phyloP scores from a whole-genome alignment of 2,797 vertebrate species.

The Sphenodon punctatus region DNA sequence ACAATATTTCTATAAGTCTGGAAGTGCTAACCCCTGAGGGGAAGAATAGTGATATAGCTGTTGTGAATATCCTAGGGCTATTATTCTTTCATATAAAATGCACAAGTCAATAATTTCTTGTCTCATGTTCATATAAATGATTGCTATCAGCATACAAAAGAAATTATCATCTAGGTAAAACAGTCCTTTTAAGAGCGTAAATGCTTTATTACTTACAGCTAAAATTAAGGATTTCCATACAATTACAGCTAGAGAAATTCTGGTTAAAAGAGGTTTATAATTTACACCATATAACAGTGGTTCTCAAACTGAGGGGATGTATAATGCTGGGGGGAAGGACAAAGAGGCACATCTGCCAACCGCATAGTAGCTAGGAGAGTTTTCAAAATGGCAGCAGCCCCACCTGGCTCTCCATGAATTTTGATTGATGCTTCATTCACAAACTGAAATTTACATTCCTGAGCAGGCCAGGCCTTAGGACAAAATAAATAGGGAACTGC shows the following conservation, averaged over 20 bases:
- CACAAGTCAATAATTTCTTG: conserved; percentile 43
- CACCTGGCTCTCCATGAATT: too few species aligned
- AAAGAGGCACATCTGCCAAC: too few species aligned
- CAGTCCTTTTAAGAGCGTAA: conserved; percentile 33
- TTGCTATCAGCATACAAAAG: conserved; percentile 33
- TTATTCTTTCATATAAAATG: conserved; percentile 55
- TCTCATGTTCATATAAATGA: conserved; percentile 42
- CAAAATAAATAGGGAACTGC: too few species aligned
- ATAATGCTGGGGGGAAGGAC: too few species aligned
- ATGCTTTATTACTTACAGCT: conserved; percentile 29
- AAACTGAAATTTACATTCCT: too few species aligned
- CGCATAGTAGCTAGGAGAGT: too few species aligned
- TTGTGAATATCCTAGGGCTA: conserved; percentile 22
- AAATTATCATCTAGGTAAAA: conserved; percentile 19
- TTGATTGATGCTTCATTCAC: too few species aligned
- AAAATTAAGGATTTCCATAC: neutral
- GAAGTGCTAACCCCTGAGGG: conserved; percentile 33
- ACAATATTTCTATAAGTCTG: conserved; percentile 50
- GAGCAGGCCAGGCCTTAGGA: too few species aligned
- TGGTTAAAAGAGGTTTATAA: conserved; percentile 26
- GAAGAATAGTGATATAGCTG: conserved; percentile 6
- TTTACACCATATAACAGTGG: neutral
- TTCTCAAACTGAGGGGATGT: too few species aligned
- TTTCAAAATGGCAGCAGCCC: too few species aligned
- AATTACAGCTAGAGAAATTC: conserved; percentile 36